phyloP scores from a whole-genome alignment of 2,888 invertebrate genomes.

The Anoncus sp. region DNA sequence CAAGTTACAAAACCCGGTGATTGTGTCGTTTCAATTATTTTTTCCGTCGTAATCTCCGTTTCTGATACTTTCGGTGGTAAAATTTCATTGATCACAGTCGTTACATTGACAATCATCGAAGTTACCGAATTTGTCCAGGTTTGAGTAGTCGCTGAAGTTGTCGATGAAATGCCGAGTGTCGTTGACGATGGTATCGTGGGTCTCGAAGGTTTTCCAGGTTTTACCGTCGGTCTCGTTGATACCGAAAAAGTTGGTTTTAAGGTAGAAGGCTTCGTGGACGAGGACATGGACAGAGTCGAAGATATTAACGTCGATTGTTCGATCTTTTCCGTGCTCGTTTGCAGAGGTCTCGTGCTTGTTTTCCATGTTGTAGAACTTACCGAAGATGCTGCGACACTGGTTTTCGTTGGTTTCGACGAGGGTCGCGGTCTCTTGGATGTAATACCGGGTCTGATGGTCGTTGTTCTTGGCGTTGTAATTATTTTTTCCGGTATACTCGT shows the following conservation, averaged over 20 bases:
- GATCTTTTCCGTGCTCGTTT: constrained; percentile 48
- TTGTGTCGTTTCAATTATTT: constrained; percentile 73
- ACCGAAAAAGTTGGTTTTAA: constrained; percentile 66
- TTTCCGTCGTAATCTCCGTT: constrained; percentile 67
- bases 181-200: constrained; percentile 49
- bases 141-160: constrained; percentile 64
- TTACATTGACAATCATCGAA: constrained; percentile 57
- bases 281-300: constrained; percentile 25
- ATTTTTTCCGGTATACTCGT: constrained; percentile 55
- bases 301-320: constrained; percentile 38
- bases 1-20: constrained; percentile 84
- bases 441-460: constrained; percentile 54
- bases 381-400: constrained; percentile 12
- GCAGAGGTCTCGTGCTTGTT: constrained; percentile 37
- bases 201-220: constrained; percentile 49
- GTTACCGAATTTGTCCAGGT: constrained; percentile 57
- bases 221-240: constrained; percentile 58
- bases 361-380: constrained; percentile 66
- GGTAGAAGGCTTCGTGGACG: constrained; percentile 79
- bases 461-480: constrained; percentile 55
- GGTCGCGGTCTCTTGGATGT: constrained; percentile 65
- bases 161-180: constrained; percentile 28
- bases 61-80: constrained; percentile 63
- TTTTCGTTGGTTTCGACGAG: constrained; percentile 57
- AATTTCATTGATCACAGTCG: constrained; percentile 67